Percentiles rank a stretch among this genome's conserved stretches.
Evolutionary conservation across 1,140 invertebrate species (phyloP).

Genomic region (Colletes latitarsis): DNA sequence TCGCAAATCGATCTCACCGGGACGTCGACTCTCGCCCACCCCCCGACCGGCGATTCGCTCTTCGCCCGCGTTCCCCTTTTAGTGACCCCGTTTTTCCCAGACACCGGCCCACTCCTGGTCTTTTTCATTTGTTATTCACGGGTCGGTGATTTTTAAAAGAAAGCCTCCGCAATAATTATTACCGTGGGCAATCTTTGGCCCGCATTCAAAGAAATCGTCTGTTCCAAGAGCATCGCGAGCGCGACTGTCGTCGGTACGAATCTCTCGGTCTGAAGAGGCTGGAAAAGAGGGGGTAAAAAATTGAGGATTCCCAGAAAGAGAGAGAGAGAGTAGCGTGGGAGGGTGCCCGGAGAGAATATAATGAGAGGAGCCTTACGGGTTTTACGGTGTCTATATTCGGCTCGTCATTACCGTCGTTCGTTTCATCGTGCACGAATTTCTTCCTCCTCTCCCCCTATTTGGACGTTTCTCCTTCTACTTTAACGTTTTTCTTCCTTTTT

Average conservation of each 20-base stretch:
- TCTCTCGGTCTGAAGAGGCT: neutral
- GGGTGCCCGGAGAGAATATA: slow-evolving; percentile 53
- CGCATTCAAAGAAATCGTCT: slow-evolving; percentile 62
- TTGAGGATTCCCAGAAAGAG: slow-evolving; percentile 1
- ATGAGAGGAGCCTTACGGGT: slow-evolving; percentile 60
- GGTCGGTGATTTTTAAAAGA: slow-evolving; percentile 65
- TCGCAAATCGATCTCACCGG: slow-evolving; percentile 40
- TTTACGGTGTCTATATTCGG: slow-evolving; percentile 60
- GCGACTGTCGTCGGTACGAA: slow-evolving; percentile 38
- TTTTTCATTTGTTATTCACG: slow-evolving; percentile 67
- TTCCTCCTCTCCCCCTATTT: neutral
- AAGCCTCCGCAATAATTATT: slow-evolving; percentile 65
- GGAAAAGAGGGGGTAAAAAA: slow-evolving; percentile 19
- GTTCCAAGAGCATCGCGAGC: slow-evolving; percentile 36
- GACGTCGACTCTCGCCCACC: slow-evolving; percentile 3
- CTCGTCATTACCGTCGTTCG: slow-evolving; percentile 62
- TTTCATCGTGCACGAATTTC: slow-evolving; percentile 50
- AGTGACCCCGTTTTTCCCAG: slow-evolving; percentile 36
- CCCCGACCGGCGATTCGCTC: neutral
- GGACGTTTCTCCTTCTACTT: neutral
- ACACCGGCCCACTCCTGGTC: slow-evolving; percentile 46
- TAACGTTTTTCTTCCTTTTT: neutral
- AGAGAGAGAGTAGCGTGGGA: neutral
- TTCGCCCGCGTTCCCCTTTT: neutral
- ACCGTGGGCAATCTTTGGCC: slow-evolving; percentile 65